phyloP scores from a whole-genome alignment of 1,140 invertebrate genomes.

The Sminthurinus signatus region DNA sequence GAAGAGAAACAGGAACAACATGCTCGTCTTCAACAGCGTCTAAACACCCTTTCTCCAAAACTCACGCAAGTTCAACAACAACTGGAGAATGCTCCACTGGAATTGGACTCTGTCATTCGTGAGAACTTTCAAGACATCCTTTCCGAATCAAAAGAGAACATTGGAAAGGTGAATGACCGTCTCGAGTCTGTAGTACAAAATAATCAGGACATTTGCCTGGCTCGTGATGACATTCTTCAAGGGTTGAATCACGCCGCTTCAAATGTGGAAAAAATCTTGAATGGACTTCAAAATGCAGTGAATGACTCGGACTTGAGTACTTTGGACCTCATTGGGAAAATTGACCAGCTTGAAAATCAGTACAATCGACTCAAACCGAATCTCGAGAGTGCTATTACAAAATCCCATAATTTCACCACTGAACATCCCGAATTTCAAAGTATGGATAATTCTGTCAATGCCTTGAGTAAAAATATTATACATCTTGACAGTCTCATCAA shows the following conservation, averaged over 20 bases:
- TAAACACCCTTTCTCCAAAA: neutral
- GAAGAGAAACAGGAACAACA: neutral
- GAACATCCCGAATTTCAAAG: constrained; percentile 17
- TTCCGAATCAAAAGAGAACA: neutral
- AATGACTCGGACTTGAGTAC: neutral
- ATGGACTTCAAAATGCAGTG: neutral
- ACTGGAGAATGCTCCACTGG: neutral
- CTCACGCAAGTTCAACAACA: neutral
- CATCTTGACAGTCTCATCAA: constrained; percentile 18
- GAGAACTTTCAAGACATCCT: constrained; percentile 1
- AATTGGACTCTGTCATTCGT: neutral
- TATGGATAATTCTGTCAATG: neutral
- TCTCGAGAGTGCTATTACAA: neutral
- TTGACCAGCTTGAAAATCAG: constrained; percentile 17
- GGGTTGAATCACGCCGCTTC: neutral
- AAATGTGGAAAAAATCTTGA: neutral
- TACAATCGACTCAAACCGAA: constrained; percentile 5
- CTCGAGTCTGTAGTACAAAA: constrained; percentile 4
- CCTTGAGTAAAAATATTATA: constrained; percentile 1
- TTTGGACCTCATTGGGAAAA: constrained; percentile 4
- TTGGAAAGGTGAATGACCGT: neutral
- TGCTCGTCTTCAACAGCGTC: neutral
- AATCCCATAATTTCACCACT: constrained; percentile 11
- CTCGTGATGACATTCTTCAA: neutral
- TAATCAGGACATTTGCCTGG: neutral